phyloP scores from a whole-genome alignment of 2,797 vertebrate species.

The Takifugu rubripes region DNA sequence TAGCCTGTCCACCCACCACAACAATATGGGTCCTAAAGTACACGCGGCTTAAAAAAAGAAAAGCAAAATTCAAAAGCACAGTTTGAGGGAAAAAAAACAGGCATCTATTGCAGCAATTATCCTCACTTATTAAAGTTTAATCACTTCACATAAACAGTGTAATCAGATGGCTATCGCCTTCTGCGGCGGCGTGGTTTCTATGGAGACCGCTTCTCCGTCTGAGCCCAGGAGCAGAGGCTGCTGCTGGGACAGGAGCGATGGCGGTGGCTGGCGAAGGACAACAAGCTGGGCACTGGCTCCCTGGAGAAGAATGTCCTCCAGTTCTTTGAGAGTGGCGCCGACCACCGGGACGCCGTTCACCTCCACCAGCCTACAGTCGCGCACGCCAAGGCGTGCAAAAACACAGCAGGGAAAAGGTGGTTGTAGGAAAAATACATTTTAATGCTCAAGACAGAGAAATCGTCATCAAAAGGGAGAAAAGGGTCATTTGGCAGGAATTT shows the following conservation, averaged over 20 bases:
- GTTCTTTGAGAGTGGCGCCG: constrained; percentile 60
- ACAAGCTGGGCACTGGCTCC: constrained; percentile 61
- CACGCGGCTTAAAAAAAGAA: constrained; percentile 15
- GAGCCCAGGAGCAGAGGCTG: constrained; percentile 24
- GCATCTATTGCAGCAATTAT: neutral
- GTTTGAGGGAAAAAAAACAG: neutral
- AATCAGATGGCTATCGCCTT: constrained; percentile 62
- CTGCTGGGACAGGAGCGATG: constrained; percentile 20
- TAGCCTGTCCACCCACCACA: constrained; percentile 23
- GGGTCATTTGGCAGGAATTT: no score
- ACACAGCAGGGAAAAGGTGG: neutral
- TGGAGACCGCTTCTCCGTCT: constrained; percentile 30
- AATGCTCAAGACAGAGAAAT: neutral
- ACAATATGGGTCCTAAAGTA: constrained; percentile 18
- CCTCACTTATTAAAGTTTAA: constrained; percentile 7
- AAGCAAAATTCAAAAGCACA: constrained; percentile 5
- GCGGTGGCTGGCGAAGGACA: constrained; percentile 61
- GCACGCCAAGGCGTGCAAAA: neutral
- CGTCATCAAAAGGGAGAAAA: no score
- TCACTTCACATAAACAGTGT: constrained; percentile 2
- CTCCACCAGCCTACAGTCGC: constrained; percentile 64
- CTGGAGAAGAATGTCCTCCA: constrained; percentile 58
- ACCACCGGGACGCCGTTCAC: constrained; percentile 70
- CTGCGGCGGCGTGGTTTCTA: constrained; percentile 43
- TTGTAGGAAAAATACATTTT: neutral